phyloP scores from a whole-genome alignment of 2,113 vertebrate species.

The Notothenia rossii region DNA sequence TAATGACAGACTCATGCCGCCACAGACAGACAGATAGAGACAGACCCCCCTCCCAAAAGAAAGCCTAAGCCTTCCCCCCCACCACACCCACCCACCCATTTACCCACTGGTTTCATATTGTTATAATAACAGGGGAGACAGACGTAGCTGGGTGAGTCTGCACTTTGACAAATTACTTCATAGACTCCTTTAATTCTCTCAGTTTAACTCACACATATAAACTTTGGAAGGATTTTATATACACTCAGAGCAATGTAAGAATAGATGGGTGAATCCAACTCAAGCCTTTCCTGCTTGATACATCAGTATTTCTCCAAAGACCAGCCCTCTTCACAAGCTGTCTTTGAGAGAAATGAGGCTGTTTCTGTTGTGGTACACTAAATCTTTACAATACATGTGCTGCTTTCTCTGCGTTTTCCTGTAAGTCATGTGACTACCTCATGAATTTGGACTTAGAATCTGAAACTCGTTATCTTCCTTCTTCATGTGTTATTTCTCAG shows the following conservation, averaged over 20 bases:
- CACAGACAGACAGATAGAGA: conserved; percentile 54
- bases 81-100: conserved; percentile 57
- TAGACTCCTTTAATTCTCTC: conserved; percentile 30
- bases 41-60: conserved; percentile 16
- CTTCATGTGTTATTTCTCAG: background rate
- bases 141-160: conserved; percentile 6
- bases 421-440: too few relatives aligned
- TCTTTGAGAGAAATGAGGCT: too few relatives aligned
- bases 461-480: too few relatives aligned
- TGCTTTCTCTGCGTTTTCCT: too few relatives aligned
- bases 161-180: conserved; percentile 45
- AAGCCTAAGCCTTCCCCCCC: background rate
- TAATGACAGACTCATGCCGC: conserved; percentile 72
- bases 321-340: background rate
- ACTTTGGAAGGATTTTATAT: background rate
- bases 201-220: background rate
- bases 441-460: too few relatives aligned
- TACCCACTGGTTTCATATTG: conserved; percentile 65
- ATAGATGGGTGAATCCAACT: background rate
- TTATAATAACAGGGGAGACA: conserved; percentile 68
- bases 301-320: background rate
- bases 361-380: too few relatives aligned
- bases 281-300: background rate
- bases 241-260: background rate
- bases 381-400: too few relatives aligned